Evolutionary conservation across 2,113 vertebrate species (phyloP).

Genomic region (Brienomyrus longianalis): DNA sequence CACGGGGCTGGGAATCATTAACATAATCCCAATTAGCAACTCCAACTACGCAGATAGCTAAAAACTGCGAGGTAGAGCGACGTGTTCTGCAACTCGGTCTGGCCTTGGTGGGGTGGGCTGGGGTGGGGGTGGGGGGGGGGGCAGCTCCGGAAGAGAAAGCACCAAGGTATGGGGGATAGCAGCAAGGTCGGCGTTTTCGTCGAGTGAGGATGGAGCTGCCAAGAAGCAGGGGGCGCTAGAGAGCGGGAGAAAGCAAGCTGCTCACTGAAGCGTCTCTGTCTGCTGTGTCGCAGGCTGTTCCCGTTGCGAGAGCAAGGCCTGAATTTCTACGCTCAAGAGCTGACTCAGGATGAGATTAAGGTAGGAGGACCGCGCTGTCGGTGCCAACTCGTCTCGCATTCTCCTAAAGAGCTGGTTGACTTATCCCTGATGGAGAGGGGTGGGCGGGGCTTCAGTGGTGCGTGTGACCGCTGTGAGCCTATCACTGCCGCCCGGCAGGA

Average conservation of each 20-base stretch:
- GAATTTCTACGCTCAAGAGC: conserved; percentile 96
- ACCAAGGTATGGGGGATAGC: neutral
- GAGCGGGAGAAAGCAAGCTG: neutral
- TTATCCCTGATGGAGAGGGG: neutral
- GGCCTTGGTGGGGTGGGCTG: neutral
- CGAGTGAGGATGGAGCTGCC: neutral
- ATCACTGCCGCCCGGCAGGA: conserved; percentile 62
- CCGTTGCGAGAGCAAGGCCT: conserved; percentile 95
- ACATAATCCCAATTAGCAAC: conserved; percentile 39
- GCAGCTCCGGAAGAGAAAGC: neutral
- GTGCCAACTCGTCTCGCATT: neutral
- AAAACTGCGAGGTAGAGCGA: neutral
- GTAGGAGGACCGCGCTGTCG: conserved; percentile 52
- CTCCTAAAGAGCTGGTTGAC: neutral
- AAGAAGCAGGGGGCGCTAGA: neutral
- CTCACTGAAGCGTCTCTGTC: neutral
- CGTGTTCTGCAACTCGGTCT: neutral
- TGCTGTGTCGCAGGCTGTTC: conserved; percentile 73
- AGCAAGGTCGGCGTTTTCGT: neutral
- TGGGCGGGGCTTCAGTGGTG: neutral
- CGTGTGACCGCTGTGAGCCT: neutral
- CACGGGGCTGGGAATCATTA: conserved; percentile 24
- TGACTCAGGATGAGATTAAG: conserved; percentile 97
- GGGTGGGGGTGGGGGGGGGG: no score
- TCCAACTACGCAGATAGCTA: conserved; percentile 20